A percentile compares a stretch with the other conserved stretches of the same genome.
Evolutionary conservation across 2,888 invertebrate species (phyloP).

Genomic region (Drosophila meridionalis): DNA sequence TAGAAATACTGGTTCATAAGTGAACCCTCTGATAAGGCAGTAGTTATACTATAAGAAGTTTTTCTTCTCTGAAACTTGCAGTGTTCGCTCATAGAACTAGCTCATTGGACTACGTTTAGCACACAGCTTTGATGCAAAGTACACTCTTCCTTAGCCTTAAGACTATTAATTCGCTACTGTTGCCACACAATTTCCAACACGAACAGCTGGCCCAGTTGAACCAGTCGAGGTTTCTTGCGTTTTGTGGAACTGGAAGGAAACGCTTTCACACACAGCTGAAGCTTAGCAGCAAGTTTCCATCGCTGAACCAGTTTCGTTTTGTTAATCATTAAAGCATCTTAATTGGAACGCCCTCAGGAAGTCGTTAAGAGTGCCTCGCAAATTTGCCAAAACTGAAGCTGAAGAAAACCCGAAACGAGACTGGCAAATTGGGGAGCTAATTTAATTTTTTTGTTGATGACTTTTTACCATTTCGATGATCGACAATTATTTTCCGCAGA

Average conservation of each 20-base stretch:
- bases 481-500: conserved; percentile 30
- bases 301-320: conserved; percentile 38
- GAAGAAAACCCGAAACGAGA: conserved; percentile 21
- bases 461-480: conserved; percentile 49
- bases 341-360: conserved; percentile 55
- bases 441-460: conserved; percentile 38
- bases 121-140: neutral
- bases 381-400: conserved; percentile 17
- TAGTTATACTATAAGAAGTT: neutral
- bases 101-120: neutral
- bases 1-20: neutral
- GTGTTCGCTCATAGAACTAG: neutral
- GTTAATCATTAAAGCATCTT: conserved; percentile 47
- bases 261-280: conserved; percentile 24
- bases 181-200: conserved; percentile 6
- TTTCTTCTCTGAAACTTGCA: neutral
- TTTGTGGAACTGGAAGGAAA: conserved; percentile 23
- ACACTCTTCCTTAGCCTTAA: neutral
- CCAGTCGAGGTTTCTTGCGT: neutral
- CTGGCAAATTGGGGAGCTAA: conserved; percentile 36
- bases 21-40: neutral
- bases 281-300: conserved; percentile 12
- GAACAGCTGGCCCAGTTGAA: conserved; percentile 6
- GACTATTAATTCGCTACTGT: conserved; percentile 1
- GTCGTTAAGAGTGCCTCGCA: conserved; percentile 37